Conservation (phyloP, 2,888 invertebrate species). For the Rhaphigaster nebulosa region DNA sequence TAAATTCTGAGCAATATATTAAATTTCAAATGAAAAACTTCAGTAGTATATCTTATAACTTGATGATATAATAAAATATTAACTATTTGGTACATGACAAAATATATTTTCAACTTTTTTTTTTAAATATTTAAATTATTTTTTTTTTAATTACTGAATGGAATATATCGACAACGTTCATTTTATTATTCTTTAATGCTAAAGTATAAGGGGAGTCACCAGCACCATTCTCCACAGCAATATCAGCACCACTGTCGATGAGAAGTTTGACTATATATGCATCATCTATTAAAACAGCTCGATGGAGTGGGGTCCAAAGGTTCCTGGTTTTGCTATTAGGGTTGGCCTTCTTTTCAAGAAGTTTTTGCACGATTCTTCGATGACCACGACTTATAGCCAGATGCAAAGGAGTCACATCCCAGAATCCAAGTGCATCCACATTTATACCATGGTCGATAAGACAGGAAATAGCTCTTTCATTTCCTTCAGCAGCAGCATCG, state of each 20-base stretch:
- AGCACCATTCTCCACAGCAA: neutral
- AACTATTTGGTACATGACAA: neutral
- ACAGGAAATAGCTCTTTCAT: neutral
- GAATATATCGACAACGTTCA: neutral
- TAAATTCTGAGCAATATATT: neutral
- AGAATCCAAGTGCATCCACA: slow-evolving; percentile 22
- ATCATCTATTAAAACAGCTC: slow-evolving; percentile 44
- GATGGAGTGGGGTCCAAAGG: slow-evolving; percentile 27
- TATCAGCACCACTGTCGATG: neutral
- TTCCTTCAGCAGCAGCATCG: slow-evolving; percentile 30
- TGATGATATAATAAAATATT: neutral
- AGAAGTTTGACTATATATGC: neutral
- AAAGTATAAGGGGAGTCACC: neutral
- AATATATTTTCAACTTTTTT: neutral
- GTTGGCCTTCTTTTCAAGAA: slow-evolving; percentile 38
- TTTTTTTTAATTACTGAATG: neutral
- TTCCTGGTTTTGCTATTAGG: slow-evolving; percentile 27
- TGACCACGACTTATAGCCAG: slow-evolving; percentile 23
- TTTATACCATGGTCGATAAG: slow-evolving; percentile 16
- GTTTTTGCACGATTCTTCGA: neutral
- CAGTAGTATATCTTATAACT: neutral
- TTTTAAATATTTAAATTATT: neutral
- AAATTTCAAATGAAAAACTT: neutral
- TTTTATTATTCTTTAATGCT: neutral
- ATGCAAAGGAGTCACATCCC: slow-evolving; percentile 47